These are phyloP conservation scores for Notolabrus celidotus DNA, from an alignment of 2,797 vertebrate species.

Conservation along the genomic window DNA sequence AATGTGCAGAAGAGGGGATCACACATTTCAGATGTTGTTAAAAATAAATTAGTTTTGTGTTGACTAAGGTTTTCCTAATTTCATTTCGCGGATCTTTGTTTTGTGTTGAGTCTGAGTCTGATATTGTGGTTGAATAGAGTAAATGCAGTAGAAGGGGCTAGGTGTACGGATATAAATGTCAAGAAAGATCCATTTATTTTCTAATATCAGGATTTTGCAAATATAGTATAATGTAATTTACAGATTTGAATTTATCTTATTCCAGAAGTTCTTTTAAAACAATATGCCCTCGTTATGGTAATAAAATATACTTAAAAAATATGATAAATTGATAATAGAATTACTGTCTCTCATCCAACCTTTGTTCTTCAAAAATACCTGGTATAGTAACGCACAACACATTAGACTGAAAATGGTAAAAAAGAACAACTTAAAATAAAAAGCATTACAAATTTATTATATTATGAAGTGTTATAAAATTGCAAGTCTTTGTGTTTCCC, in stretches of 20 bases:
- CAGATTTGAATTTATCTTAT: no score
- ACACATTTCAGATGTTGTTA: slow-evolving; percentile 63
- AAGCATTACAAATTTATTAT: slow-evolving; percentile 13
- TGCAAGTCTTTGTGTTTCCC: neutral
- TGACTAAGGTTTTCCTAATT: slow-evolving; percentile 28
- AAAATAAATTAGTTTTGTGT: slow-evolving; percentile 78
- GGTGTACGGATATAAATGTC: neutral
- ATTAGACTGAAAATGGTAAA: neutral
- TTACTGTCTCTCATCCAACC: no score
- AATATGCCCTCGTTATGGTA: no score
- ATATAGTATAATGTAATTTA: no score
- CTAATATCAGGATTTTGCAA: no score
- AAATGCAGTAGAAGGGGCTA: neutral
- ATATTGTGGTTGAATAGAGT: neutral
- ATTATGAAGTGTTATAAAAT: neutral
- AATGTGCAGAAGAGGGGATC: slow-evolving; percentile 33
- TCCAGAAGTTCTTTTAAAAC: no score
- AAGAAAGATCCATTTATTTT: no score
- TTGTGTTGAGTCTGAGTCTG: neutral
- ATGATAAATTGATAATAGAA: no score
- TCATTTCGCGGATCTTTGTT: neutral
- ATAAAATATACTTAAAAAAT: no score
- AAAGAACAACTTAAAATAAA: neutral
- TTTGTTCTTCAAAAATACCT: neutral
- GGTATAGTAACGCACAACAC: neutral